Percentiles rank a stretch among this genome's conserved stretches.
These are phyloP conservation scores for Salminus brasiliensis DNA, from an alignment of 2,113 vertebrate genomes.

Conservation along the genomic window DNA sequence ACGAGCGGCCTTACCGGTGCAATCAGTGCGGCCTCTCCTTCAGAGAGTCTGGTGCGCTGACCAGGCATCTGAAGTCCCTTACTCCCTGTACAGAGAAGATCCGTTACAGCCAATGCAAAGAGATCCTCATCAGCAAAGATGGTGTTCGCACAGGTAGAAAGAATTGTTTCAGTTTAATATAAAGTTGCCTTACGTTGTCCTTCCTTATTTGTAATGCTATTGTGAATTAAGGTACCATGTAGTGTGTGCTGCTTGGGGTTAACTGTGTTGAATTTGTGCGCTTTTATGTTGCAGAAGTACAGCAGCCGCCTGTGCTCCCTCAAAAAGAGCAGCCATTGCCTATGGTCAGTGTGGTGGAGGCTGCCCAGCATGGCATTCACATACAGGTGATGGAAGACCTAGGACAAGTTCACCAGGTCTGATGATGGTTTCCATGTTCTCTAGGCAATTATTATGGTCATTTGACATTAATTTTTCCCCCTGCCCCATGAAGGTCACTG, in stretches of 20 bases:
- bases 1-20: slow-evolving; percentile 95
- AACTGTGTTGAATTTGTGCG: neutral
- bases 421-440: neutral
- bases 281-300: slow-evolving; percentile 48
- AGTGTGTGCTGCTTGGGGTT: neutral
- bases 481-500: no score
- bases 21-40: slow-evolving; percentile 94
- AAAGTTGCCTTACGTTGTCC: neutral
- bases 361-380: slow-evolving; percentile 87
- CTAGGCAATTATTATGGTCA: neutral
- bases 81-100: slow-evolving; percentile 97
- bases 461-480: neutral
- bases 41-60: slow-evolving; percentile 94
- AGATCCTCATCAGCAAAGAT: slow-evolving; percentile 84
- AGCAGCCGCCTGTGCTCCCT: slow-evolving; percentile 48
- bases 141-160: slow-evolving; percentile 80
- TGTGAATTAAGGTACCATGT: neutral
- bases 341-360: slow-evolving; percentile 86
- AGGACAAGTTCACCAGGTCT: slow-evolving; percentile 71
- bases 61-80: slow-evolving; percentile 92
- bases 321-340: slow-evolving; percentile 71
- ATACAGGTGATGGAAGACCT: slow-evolving; percentile 85
- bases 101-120: slow-evolving; percentile 88
- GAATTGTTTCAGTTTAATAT: neutral
- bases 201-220: neutral